Conservation (phyloP, 2,113 vertebrate species). For the Ploceus nigricollis region DNA sequence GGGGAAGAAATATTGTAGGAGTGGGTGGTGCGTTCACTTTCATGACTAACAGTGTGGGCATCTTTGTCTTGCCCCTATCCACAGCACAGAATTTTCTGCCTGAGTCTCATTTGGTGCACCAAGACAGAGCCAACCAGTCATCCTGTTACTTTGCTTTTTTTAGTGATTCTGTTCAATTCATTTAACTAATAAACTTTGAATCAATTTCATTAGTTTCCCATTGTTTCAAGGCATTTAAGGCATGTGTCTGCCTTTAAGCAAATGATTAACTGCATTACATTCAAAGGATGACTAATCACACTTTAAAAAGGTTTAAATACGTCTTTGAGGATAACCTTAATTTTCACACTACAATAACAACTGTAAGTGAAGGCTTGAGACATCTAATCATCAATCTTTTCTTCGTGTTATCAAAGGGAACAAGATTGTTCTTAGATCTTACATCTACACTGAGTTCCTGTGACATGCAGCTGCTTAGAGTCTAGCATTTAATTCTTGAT, state of each 20-base stretch:
- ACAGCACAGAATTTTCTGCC: not conserved
- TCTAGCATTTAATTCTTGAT: not conserved
- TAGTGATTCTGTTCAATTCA: not conserved
- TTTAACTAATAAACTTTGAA: not conserved
- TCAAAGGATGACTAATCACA: not conserved
- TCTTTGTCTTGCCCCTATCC: not conserved
- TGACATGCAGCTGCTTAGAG: not conserved
- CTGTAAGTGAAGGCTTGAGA: not conserved
- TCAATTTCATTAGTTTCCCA: not conserved
- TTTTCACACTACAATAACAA: not conserved
- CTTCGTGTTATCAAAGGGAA: not conserved
- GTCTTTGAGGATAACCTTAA: not conserved
- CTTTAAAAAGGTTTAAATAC: not conserved
- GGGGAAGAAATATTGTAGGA: not conserved
- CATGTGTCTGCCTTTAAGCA: not conserved
- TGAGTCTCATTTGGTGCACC: not conserved
- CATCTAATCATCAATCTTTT: not conserved
- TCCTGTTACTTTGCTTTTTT: not conserved
- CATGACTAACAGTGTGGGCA: not conserved
- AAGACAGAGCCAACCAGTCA: rapidly evolving
- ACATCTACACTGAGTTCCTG: not conserved
- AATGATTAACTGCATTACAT: not conserved
- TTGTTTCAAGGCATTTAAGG: not conserved
- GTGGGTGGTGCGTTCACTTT: not conserved
- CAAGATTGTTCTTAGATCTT: not conserved